Conservation (phyloP, 2,113 vertebrate species). For the Semicossyphus pulcher region DNA sequence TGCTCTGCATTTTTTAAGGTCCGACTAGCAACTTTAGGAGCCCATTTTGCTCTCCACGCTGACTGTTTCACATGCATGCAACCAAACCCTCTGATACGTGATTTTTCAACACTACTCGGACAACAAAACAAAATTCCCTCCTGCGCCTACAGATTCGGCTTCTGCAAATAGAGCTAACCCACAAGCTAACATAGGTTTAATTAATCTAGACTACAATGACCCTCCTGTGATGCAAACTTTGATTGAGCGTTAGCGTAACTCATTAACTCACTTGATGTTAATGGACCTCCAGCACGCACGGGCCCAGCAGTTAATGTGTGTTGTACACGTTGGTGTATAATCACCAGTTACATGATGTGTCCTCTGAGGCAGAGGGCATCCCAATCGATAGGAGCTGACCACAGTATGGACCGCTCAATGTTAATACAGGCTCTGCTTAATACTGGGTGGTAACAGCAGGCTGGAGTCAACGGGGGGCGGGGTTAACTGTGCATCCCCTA, state of each 20-base stretch:
- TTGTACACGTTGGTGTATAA: conserved; percentile 1
- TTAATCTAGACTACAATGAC: not conserved
- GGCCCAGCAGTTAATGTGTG: conserved; percentile 21
- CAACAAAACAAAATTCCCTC: too few relatives aligned
- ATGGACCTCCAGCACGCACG: conserved; percentile 34
- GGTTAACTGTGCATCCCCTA: not conserved
- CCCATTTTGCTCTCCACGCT: too few relatives aligned
- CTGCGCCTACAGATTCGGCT: too few relatives aligned
- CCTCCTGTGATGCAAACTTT: not conserved
- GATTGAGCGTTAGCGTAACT: conserved; percentile 20
- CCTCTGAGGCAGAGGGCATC: conserved; percentile 54
- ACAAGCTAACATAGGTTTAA: not conserved
- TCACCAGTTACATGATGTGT: conserved; percentile 18
- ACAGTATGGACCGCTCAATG: conserved; percentile 26
- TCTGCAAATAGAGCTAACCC: too few relatives aligned
- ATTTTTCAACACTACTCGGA: too few relatives aligned
- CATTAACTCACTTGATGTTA: conserved; percentile 35
- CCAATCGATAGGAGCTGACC: conserved; percentile 54
- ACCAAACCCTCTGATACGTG: too few relatives aligned
- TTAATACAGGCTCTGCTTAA: conserved; percentile 44
- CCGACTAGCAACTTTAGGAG: too few relatives aligned
- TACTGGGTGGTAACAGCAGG: conserved; percentile 57
- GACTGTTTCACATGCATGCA: too few relatives aligned
- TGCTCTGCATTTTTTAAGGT: too few relatives aligned
- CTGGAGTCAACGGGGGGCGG: not conserved